Conservation (phyloP, 92 coral and sea anemone genomes). For the Porites lobata region DNA sequence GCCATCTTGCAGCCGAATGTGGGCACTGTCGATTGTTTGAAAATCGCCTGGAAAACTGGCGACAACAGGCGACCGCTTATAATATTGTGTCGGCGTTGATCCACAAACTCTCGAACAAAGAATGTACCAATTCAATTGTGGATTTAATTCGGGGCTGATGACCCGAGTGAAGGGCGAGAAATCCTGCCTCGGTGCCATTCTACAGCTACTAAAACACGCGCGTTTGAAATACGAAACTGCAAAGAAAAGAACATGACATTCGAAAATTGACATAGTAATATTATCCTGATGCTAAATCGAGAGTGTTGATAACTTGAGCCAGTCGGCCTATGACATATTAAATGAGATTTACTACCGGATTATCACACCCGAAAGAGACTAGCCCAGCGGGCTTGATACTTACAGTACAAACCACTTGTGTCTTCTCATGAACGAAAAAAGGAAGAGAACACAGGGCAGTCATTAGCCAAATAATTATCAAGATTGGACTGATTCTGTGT, state of each 20-base stretch:
- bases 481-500: no score
- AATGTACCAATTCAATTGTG: neutral
- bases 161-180: neutral
- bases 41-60: neutral
- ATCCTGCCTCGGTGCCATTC: constrained; percentile 3
- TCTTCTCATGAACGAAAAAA: no score
- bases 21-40: neutral
- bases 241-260: neutral
- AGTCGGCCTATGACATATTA: neutral
- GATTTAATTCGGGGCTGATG: neutral
- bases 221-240: neutral
- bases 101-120: neutral
- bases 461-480: no score
- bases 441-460: no score
- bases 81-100: neutral
- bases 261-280: neutral
- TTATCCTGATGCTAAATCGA: neutral
- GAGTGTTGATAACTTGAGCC: neutral
- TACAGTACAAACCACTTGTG: constrained; percentile 2
- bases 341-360: neutral
- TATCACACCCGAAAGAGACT: neutral
- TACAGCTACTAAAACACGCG: no score
- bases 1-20: neutral
- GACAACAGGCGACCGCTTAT: neutral
- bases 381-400: neutral